Evolutionary conservation across 2,888 invertebrate genomes (phyloP), one percentile per base, ranked within the genome.

Genomic region (Nasonovia ribisnigri): DNA sequence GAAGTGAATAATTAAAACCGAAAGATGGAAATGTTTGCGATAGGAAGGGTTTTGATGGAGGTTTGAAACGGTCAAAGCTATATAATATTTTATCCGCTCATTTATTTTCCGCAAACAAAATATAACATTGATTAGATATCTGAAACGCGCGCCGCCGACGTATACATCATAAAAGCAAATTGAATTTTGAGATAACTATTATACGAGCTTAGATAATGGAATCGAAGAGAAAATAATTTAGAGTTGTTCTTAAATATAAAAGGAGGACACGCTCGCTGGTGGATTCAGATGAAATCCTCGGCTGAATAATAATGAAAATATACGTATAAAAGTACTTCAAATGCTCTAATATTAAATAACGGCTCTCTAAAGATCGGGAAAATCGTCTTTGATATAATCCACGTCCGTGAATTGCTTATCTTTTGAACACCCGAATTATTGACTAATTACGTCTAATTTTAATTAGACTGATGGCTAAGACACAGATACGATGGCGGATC

Each of bases 391-490:
- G 92, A 92, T 92, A 92, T 92, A 60, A 87, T 13, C 26, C 60
- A 26, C 26, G 67, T 26, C 77, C 42, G 54, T 43, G 10, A 88
- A 67, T 88, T 36, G 43, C 90, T 93, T 93, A 93, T 93, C 90
- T 90, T 54, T n/a, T 42, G 16, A 86, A 84, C 84, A 57, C 54
- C 93, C 93, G 84, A 90, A 90, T 93, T 93, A 93, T 93, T 67
- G 93, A 90, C 90, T 93, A 90, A 90, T 93, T 90, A 93, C 90
- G 46, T 90, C 57, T 29, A 26, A 90, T 86, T 93, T 93, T 93
- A 93, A 93, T 93, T 90, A 93, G 90, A 86, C 86, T 93, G 93
- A 93, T 93, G 93, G 93, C 88, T 57, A 43, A 88, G 89, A 89
- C 89, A 84, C 89, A 51, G 88, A 88, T 88, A 92, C 84, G 67